Conservation (phyloP, 2,797 vertebrate species). For the Streptopelia turtur region DNA sequence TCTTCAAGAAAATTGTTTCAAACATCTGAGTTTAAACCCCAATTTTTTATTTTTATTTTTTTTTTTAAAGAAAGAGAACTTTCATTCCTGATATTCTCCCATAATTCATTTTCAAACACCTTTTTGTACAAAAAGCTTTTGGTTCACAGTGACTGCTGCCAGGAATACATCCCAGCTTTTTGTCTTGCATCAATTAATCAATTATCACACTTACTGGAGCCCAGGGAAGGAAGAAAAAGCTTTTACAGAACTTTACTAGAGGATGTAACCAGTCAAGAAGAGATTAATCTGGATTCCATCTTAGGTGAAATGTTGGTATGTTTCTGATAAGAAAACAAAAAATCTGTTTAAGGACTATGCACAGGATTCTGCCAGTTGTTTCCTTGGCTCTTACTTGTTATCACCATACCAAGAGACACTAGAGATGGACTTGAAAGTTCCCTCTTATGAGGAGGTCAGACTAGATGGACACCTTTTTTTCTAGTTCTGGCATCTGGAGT, state of each 20-base stretch:
- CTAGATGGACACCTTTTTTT: neutral
- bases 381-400: neutral
- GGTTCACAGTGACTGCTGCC: neutral
- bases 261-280: neutral
- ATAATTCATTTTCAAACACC: neutral
- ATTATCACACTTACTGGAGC: neutral
- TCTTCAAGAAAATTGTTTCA: constrained; percentile 21
- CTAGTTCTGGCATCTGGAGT: neutral
- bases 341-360: neutral
- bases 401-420: neutral
- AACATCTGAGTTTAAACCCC: neutral
- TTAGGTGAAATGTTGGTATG: neutral
- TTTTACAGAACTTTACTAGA: neutral
- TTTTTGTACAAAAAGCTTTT: neutral
- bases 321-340: neutral
- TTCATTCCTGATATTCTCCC: neutral
- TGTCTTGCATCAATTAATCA: constrained; percentile 21
- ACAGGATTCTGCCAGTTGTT: neutral
- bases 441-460: neutral
- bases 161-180: constrained; percentile 3
- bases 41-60: neutral
- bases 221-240: neutral
- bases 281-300: neutral
- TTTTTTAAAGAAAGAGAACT: neutral
- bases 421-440: neutral